Evolutionary conservation across 2,113 vertebrate species (phyloP).

Genomic region (Gadus macrocephalus): DNA sequence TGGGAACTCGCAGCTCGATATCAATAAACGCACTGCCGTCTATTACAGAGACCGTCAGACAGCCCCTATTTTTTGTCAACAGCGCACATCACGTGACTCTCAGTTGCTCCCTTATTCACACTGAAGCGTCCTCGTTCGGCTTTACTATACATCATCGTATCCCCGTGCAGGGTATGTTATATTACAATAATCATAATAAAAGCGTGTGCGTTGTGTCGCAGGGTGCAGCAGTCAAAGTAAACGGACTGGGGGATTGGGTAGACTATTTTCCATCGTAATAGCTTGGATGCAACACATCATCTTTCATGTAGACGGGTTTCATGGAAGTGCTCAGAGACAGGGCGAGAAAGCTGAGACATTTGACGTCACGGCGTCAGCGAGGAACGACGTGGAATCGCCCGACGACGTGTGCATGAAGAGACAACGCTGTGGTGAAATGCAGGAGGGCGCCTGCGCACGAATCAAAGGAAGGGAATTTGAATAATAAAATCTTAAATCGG

Average conservation of each 20-base stretch:
- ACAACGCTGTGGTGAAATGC: slow-evolving; percentile 42
- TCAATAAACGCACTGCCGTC: neutral
- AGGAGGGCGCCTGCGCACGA: slow-evolving; percentile 59
- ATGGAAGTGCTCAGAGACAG: neutral
- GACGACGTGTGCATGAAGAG: slow-evolving; percentile 44
- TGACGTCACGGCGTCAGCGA: slow-evolving; percentile 71
- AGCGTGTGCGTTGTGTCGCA: too few species aligned
- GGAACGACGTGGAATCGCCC: slow-evolving; percentile 55
- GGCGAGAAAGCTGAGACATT: slow-evolving; percentile 58
- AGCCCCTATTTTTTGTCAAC: slow-evolving; percentile 50
- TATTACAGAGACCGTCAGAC: slow-evolving; percentile 39
- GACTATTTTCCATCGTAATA: too few species aligned
- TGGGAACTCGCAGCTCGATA: too few species aligned
- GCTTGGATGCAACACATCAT: too few species aligned
- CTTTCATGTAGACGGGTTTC: too few species aligned
- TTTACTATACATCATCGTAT: slow-evolving; percentile 31
- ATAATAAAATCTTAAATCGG: slow-evolving; percentile 53
- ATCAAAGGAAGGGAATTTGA: slow-evolving; percentile 36
- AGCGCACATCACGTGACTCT: slow-evolving; percentile 64
- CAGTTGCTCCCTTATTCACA: slow-evolving; percentile 60
- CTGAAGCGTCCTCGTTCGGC: slow-evolving; percentile 54
- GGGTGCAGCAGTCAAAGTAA: too few species aligned
- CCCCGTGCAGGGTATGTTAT: too few species aligned
- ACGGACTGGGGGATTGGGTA: too few species aligned
- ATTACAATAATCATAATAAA: too few species aligned